Conservation (phyloP, 2,113 vertebrate species). For the Cochlearius cochlearius region DNA sequence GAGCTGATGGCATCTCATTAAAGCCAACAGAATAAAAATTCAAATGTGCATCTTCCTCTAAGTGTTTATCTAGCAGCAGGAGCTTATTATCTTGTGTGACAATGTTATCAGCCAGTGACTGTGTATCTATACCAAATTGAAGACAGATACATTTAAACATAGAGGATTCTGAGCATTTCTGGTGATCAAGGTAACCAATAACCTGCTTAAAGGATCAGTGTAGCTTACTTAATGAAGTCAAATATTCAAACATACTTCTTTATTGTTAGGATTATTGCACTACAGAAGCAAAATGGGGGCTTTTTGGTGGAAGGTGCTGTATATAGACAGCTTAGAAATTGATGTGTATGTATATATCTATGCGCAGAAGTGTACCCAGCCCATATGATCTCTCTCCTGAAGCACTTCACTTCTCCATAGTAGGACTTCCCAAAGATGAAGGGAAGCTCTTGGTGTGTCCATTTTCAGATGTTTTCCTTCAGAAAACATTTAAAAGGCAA, state of each 20-base stretch:
- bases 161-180: neutral
- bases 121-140: neutral
- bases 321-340: neutral
- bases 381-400: neutral
- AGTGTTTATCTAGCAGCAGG: neutral
- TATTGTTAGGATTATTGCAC: neutral
- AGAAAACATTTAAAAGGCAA: neutral
- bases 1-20: conserved; percentile 9
- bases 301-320: neutral
- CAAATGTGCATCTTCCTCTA: neutral
- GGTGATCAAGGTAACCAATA: neutral
- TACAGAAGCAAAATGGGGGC: neutral
- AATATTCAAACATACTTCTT: neutral
- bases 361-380: neutral
- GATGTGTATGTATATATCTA: neutral
- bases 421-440: neutral
- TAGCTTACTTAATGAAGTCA: neutral
- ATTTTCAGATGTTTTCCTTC: neutral
- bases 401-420: neutral
- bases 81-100: neutral
- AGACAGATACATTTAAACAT: neutral
- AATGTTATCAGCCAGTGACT: neutral
- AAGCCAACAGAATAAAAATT: neutral
- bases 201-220: neutral
- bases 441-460: neutral